Base-by-base conservation (phyloP, 2,888 invertebrate species). In the Amphimallon solstitiale region DNA sequence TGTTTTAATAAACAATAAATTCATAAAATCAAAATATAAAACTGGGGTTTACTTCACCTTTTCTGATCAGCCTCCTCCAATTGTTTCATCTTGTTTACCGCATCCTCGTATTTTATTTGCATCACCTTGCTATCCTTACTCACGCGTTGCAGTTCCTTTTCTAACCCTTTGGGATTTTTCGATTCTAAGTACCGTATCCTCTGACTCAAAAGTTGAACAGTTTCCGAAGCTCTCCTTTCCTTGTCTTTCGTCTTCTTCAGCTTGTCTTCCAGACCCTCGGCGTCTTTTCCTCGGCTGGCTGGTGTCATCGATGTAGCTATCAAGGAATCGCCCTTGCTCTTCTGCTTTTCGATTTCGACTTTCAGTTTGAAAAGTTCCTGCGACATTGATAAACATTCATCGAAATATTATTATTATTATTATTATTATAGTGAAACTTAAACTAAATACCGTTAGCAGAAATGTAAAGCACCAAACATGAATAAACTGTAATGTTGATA, bases 41-140 rank as follows among this genome's bases (percentile, higher is more conserved):
- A 19, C 52, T 14, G 2, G 6, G 7, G 5, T 15, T 7, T 15
- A 19, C 46, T 21, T 38, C 21, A 71, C 71, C 51, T 68, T 34
- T 65, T 56, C 19, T 65, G 23, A 23, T 70, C 63, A 2, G 66
- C 65, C 7, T 63, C 63, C 43, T 66, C 62, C 3, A 34, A 68
- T 45, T 65, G 29, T 49, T 62, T 49, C 14, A 70, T 23, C 37
- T 69, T 67, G 17, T 66, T 38, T 9, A 23, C 2, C 2, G 64
- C 38, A 17, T 66, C 67, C 7, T 70, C 68, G 17, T 66, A 65
- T 65, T 72, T 71, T 4, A 15, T 38, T 54, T 70, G 68, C 21
- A 70, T 17, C 10, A 56, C 64, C 12, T 65, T 62, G 6, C 63
- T 52, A 19, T 70, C 69, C 9, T 49, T 51, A 5, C 17, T 38